Base-by-base conservation (phyloP, 1,140 invertebrate genomes). In the Magallana gigas region DNA sequence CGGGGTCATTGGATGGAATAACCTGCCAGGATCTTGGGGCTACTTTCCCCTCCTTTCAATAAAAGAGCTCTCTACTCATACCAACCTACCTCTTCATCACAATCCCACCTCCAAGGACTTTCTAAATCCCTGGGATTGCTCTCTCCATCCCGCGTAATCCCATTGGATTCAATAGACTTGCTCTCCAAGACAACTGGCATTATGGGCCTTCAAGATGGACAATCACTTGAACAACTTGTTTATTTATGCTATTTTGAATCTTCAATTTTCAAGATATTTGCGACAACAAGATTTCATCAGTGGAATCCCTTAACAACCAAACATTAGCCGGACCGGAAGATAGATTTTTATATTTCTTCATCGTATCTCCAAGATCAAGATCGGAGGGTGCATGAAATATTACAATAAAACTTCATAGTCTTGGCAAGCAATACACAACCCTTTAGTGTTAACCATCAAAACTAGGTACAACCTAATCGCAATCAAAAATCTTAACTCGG, bases 301-400 rank as follows among this genome's bases (percentile, higher is more conserved):
- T 36, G 18, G 68, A 76, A 76, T 29, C 23, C 68, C 68, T 76
- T 76, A 76, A 76, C 68, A 76, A 76, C 68, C 68, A 76, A 76
- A 76, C 68, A 76, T 11, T 12, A 29, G 12, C 68, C 14, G 18
- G 9, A 76, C 68, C 29, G 68, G 23, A 76, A 76, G 23, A 48
- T 36, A 12, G 23, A 68, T 76, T 8, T 76, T 36, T 76, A 23
- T 29, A 9, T 76, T 76, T 76, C 68, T 62, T 6, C 5, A n/a
- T 11, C 60, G 12, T 29, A 76, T 76, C 68, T 76, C 5, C 11
- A 12, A 76, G 68, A 29, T 76, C 23, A 76, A 12, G 23, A 76
- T 76, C 18, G 12, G 68, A 76, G 14, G 23, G 23, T 23, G 11
- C 36, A 29, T 76, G 9, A 29, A 12, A 29, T 18, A 76, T 12